phyloP scores from a whole-genome alignment of 2,888 invertebrate species.

The Pachydiplax longipennis region DNA sequence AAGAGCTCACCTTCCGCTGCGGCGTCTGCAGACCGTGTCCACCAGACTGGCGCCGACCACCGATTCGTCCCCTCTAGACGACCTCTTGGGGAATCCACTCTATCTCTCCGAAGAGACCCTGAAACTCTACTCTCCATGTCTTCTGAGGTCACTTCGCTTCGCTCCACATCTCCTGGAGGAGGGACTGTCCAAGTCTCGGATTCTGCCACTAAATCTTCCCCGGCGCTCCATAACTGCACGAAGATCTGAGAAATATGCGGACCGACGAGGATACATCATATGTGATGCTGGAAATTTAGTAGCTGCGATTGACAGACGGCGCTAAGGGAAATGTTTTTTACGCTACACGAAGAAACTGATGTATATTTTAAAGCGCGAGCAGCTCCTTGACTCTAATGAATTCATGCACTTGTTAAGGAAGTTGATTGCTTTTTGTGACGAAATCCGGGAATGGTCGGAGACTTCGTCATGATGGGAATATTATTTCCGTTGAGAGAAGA shows the following conservation, averaged over 20 bases:
- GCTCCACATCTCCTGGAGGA: background rate
- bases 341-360: background rate
- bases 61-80: background rate
- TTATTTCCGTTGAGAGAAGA: no score
- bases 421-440: no score
- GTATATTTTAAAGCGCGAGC: no score
- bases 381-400: no score
- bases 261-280: background rate
- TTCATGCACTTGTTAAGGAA: no score
- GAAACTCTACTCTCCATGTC: slow-evolving; percentile 3
- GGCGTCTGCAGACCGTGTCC: slow-evolving; percentile 29
- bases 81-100: background rate
- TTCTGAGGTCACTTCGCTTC: background rate
- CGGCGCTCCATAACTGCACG: background rate
- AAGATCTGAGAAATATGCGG: background rate
- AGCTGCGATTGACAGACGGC: background rate
- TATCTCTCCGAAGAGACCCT: background rate
- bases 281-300: background rate
- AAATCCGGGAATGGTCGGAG: no score
- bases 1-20: slow-evolving; percentile 2
- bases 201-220: background rate
- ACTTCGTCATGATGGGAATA: no score
- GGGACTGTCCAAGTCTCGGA: background rate
- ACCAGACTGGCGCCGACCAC: slow-evolving; percentile 8
- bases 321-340: background rate